phyloP scores from a whole-genome alignment of 2,888 invertebrate genomes.

The Deroplatys truncata region DNA sequence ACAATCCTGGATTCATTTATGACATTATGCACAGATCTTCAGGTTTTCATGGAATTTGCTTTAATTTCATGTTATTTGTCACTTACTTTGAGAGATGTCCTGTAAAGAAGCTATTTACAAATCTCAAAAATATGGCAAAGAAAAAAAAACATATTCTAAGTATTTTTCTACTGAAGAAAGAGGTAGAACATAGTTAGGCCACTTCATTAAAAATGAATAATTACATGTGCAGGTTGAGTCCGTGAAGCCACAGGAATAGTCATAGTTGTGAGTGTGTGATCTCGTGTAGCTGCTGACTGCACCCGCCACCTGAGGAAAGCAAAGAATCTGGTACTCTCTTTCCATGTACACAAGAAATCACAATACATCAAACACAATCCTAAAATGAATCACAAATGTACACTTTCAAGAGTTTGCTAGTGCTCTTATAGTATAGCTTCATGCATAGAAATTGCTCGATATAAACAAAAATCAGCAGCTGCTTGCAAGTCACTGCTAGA shows the following conservation, averaged over 20 bases:
- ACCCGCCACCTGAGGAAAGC: slow-evolving; percentile 51
- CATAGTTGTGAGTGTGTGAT: slow-evolving; percentile 46
- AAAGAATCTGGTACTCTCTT: neutral
- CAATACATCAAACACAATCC: neutral
- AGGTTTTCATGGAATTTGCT: too few relatives aligned
- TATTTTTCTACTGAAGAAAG: neutral
- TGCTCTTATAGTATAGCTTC: too few relatives aligned
- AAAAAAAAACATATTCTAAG: too few relatives aligned
- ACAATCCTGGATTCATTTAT: too few relatives aligned
- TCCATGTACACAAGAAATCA: neutral
- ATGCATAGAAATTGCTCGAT: too few relatives aligned
- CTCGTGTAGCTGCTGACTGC: slow-evolving; percentile 59
- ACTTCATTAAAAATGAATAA: neutral
- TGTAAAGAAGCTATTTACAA: neutral
- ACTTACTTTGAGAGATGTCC: neutral
- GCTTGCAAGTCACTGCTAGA: too few relatives aligned
- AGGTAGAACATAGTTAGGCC: neutral
- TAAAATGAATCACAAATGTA: neutral
- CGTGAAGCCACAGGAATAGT: neutral
- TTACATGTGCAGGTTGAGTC: neutral
- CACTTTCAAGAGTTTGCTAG: too few relatives aligned
- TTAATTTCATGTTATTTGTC: too few relatives aligned
- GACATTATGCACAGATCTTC: too few relatives aligned
- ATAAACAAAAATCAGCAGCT: too few relatives aligned
- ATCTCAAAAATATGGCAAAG: neutral